Base-by-base conservation (phyloP, 2,797 vertebrate species). In the Chanos chanos region DNA sequence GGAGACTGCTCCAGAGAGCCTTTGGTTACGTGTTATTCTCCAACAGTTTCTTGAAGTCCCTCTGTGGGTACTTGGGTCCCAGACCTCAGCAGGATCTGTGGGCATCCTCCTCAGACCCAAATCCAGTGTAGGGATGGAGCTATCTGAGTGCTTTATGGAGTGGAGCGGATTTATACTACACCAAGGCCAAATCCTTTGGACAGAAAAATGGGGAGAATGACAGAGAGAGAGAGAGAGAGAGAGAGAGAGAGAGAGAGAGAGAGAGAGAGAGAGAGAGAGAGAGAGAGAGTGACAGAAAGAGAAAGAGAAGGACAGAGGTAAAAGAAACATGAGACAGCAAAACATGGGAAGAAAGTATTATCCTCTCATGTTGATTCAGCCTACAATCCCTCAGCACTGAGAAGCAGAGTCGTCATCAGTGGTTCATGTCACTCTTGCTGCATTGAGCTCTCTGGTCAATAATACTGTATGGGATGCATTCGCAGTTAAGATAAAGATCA, bases 81-180 rank as follows among this genome's bases (percentile, higher is more conserved):
- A 99, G 74, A 41, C 83, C 37, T 71, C 78, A 73, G 75, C 94
- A 98, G 59, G 87, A 94, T 64, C 77, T 77, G 4, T 97, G 83
- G 1, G 96, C 96, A 81, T 98, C 96, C 77, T 95, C 95, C 82
- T 98, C 95, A 1, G 93, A 92, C 67, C 94, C 93, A 80, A 96
- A 97, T 64, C 94, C 93, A 1, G 81, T 95, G 73, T 95, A 96
- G 48, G 93, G 94, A 83, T 94, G 94, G 73, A 91, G 15, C 0
- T 51, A 70, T 77, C 69, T 90, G 52, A 76, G 77, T 65, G 79
- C 47, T 70, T 83, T 88, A 27, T 87, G 82, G 77, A 70, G 77
- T 27, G 76, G 63, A 12, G 81, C 75, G 64, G 72, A 34, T 83
- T 92, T 93, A 79, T 83, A 88, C 19, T 79, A 61, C 75, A 95